These are phyloP conservation scores for Dione juno DNA, from an alignment of 2,888 invertebrate species.

Conservation along the genomic window DNA sequence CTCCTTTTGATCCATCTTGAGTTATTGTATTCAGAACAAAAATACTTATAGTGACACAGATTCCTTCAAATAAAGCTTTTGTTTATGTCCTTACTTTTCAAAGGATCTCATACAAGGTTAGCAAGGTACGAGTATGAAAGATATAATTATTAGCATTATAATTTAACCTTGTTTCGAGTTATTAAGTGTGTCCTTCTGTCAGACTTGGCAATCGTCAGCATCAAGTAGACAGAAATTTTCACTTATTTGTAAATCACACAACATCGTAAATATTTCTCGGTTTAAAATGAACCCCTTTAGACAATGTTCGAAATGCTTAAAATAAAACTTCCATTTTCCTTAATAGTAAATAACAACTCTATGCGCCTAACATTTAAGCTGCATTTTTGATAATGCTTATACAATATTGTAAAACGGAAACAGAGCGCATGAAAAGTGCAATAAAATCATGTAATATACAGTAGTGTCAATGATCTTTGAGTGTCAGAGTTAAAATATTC, in stretches of 20 bases:
- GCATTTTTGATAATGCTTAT: neutral
- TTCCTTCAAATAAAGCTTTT: slow-evolving; percentile 57
- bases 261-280: slow-evolving; percentile 51
- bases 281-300: slow-evolving; percentile 40
- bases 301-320: slow-evolving; percentile 36
- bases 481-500: slow-evolving; percentile 31
- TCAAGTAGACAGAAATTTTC: slow-evolving; percentile 48
- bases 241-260: slow-evolving; percentile 51
- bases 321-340: slow-evolving; percentile 22
- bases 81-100: slow-evolving; percentile 54
- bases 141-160: slow-evolving; percentile 60
- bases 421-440: neutral
- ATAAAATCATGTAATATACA: slow-evolving; percentile 22
- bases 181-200: slow-evolving; percentile 59
- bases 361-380: neutral
- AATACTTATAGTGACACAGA: slow-evolving; percentile 54
- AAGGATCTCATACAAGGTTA: slow-evolving; percentile 60
- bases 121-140: slow-evolving; percentile 56
- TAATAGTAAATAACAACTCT: neutral
- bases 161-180: slow-evolving; percentile 59
- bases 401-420: neutral
- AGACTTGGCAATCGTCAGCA: slow-evolving; percentile 53
- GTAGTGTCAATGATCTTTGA: slow-evolving; percentile 38
- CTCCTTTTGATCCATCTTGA: slow-evolving; percentile 6
- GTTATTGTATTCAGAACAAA: slow-evolving; percentile 21